Evolutionary conservation across 2,888 invertebrate genomes (phyloP).

Genomic region (Polymixis lichenea): DNA sequence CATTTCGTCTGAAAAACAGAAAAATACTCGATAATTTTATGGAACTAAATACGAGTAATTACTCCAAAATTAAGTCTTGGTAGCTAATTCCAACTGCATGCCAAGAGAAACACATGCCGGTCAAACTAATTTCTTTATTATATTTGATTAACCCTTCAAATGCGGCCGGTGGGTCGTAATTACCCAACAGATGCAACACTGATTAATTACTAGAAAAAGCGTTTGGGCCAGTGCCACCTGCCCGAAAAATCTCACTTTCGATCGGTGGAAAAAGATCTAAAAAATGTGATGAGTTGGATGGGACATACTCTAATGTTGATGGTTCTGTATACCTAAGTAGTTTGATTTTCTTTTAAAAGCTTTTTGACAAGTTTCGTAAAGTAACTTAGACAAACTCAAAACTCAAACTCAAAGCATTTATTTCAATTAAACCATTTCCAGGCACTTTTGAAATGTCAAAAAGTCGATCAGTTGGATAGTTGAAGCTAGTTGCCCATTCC

Average conservation of each 20-base stretch:
- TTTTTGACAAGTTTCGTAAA: not conserved
- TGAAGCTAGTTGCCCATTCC: too few relatives aligned
- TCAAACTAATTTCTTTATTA: constrained; percentile 89
- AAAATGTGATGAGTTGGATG: constrained; percentile 58
- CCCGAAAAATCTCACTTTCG: constrained; percentile 85
- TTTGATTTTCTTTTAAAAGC: not conserved
- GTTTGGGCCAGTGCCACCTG: constrained; percentile 83
- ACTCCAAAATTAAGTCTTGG: constrained; percentile 25
- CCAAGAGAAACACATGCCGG: constrained; percentile 80
- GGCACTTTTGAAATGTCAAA: too few relatives aligned
- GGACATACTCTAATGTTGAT: constrained; percentile 6
- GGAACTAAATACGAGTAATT: constrained; percentile 40
- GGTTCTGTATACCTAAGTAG: constrained; percentile 45
- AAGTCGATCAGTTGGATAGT: too few relatives aligned
- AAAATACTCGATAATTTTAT: constrained; percentile 1
- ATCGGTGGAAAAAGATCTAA: constrained; percentile 68
- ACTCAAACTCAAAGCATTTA: too few relatives aligned
- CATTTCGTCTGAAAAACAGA: not conserved
- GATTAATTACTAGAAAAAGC: constrained; percentile 89
- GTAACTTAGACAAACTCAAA: not conserved
- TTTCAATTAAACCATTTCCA: too few relatives aligned
- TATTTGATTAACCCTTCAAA: constrained; percentile 90
- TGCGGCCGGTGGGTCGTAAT: constrained; percentile 77
- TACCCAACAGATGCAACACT: constrained; percentile 87
- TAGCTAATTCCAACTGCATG: constrained; percentile 37